Evolutionary conservation across 2,888 invertebrate species (phyloP), one percentile per base, ranked within the genome.

Genomic region (Rhagium mordax): DNA sequence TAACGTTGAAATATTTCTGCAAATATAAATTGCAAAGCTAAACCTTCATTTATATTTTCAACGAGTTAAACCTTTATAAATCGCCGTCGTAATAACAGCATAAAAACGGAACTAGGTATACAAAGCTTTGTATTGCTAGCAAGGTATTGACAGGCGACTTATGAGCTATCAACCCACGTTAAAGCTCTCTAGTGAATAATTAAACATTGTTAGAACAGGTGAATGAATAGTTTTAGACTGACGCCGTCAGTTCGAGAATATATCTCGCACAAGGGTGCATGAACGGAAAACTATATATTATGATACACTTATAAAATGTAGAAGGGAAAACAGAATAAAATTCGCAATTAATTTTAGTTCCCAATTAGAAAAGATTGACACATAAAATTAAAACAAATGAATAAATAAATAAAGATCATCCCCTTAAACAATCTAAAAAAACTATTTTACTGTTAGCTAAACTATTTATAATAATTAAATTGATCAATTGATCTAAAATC

Each of bases 101-200:
- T 10, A 55, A 55, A n/a, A 55, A 55, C 24, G 8, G n/a, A 24
- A 24, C 8, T n/a, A 16, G 16, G 33, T 27, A 64, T 47, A 55
- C 66, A 55, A 67, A 24, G 66, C 57, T 29, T 65, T 55, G 33
- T 47, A 27, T 21, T 29, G 5, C 20, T 20, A n/a, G 20, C 18
- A 41, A 41, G 21, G 55, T 67, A 67, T 67, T 47, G 55, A 57
- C 66, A 67, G 47, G 57, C 57, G 47, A 67, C 66, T 67, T 67
- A 67, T 47, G 57, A 67, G 57, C 66, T 55, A 67, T 67, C 57
- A 67, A 67, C 66, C 66, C 66, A 57, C 24, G 66, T 67, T 47
- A 47, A 18, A 67, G 24, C 57, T 20, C 16, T 55, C 3, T 47
- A 55, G 57, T 67, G 55, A 67, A 57, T 67, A 67, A 67, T 51